Percentiles rank a stretch among this genome's conserved stretches.
Evolutionary conservation across 1,140 invertebrate species (phyloP).

Genomic region (Heliconius congener): DNA sequence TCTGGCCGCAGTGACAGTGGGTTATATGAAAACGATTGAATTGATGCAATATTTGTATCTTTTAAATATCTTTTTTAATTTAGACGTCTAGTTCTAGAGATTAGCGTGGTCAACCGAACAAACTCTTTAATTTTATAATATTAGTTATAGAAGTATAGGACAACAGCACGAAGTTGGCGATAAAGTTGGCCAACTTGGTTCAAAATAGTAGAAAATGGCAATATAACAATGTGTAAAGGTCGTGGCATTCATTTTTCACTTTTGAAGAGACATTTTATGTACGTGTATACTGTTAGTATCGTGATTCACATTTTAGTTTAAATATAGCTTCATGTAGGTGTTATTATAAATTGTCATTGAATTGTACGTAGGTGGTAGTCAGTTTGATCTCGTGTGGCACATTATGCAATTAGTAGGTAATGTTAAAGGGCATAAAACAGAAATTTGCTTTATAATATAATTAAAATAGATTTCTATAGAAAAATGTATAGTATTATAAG

Average conservation of each 20-base stretch:
- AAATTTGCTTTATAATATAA: too few relatives aligned
- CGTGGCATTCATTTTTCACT: not conserved
- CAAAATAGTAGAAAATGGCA: not conserved
- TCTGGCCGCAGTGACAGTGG: too few relatives aligned
- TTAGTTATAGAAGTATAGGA: too few relatives aligned
- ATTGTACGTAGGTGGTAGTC: not conserved
- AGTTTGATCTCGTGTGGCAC: not conserved
- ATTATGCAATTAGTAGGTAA: not conserved
- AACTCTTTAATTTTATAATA: too few relatives aligned
- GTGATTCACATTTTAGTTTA: not conserved
- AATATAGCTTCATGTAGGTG: not conserved
- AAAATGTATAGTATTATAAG: too few relatives aligned
- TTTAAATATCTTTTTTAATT: too few relatives aligned
- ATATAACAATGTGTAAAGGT: constrained; percentile 1
- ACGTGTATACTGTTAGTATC: not conserved
- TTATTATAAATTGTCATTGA: not conserved
- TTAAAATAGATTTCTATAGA: too few relatives aligned
- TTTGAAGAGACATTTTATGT: not conserved
- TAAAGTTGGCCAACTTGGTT: not conserved
- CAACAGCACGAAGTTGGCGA: not conserved
- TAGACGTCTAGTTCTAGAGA: too few relatives aligned
- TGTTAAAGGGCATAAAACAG: too few relatives aligned
- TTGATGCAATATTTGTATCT: too few relatives aligned
- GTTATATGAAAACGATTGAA: too few relatives aligned
- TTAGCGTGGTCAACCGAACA: too few relatives aligned